Percentiles rank a stretch among this genome's conserved stretches.
These are phyloP conservation scores for Rhodophaea formosa DNA, from an alignment of 2,888 invertebrate species.

Conservation along the genomic window DNA sequence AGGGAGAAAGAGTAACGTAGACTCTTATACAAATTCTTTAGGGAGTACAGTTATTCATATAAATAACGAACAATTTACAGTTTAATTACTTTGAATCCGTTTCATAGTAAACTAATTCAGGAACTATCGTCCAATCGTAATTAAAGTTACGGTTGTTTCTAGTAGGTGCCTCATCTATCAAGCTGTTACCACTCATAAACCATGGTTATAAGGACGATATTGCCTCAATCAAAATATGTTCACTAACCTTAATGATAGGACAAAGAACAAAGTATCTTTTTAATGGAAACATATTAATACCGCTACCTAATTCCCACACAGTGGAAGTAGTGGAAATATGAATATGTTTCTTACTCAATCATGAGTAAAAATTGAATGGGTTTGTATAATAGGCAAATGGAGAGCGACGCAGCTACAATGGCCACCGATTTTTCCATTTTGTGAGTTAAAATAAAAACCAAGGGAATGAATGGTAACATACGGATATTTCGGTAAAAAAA, in stretches of 20 bases:
- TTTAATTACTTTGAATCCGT: not conserved
- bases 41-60: not conserved
- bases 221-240: not conserved
- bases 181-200: not conserved
- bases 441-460: too few species aligned
- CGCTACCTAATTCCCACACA: conserved; percentile 10
- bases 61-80: conserved; percentile 3
- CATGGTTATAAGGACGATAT: not conserved
- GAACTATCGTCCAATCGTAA: conserved; percentile 6
- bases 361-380: not conserved
- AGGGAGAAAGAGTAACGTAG: not conserved
- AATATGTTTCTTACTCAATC: not conserved
- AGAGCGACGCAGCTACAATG: not conserved
- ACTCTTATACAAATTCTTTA: not conserved
- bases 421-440: too few species aligned
- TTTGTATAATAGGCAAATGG: not conserved
- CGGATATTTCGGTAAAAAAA: too few species aligned
- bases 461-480: too few species aligned
- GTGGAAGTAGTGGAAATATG: not conserved
- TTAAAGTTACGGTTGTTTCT: conserved; percentile 10
- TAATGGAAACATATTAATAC: conserved; percentile 8
- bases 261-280: conserved; percentile 10
- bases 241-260: conserved; percentile 9
- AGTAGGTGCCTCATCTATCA: not conserved
- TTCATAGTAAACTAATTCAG: conserved; percentile 9